Conservation (phyloP, 2,113 vertebrate genomes). For the Sinocyclocheilus grahami region DNA sequence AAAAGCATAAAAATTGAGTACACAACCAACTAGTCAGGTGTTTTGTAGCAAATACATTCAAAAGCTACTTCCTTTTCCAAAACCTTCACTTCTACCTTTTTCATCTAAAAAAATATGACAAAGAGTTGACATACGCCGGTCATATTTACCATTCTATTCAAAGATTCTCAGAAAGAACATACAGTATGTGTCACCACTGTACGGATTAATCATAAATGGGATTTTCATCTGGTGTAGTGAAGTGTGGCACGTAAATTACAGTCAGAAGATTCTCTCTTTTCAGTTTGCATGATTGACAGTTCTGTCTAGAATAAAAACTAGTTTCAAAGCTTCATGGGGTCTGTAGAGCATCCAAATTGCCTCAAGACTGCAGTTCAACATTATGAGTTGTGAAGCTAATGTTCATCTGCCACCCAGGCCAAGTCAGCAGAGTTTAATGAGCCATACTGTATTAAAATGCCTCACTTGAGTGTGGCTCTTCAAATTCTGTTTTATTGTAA, state of each 20-base stretch:
- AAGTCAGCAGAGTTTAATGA: constrained; percentile 65
- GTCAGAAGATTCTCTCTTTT: constrained; percentile 13
- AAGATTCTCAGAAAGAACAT: neutral
- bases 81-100: neutral
- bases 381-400: constrained; percentile 84
- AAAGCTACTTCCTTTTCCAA: neutral
- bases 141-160: constrained; percentile 12
- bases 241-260: constrained; percentile 2
- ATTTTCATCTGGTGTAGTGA: constrained; percentile 4
- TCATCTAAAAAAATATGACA: neutral
- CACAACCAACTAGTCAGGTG: neutral
- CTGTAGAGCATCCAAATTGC: constrained; percentile 68
- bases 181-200: neutral
- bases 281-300: constrained; percentile 29
- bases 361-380: constrained; percentile 76
- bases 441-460: constrained; percentile 64
- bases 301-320: constrained; percentile 23
- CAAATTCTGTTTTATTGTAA: constrained; percentile 60
- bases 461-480: constrained; percentile 57
- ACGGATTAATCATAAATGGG: constrained; percentile 1
- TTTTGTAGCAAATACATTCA: neutral
- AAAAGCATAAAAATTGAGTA: neutral
- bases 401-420: constrained; percentile 77
- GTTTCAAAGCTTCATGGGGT: constrained; percentile 11
- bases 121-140: neutral